Evolutionary conservation across 2,797 vertebrate species (phyloP), one percentile per base, ranked within the genome.

Genomic region (Moxostoma hubbsi): DNA sequence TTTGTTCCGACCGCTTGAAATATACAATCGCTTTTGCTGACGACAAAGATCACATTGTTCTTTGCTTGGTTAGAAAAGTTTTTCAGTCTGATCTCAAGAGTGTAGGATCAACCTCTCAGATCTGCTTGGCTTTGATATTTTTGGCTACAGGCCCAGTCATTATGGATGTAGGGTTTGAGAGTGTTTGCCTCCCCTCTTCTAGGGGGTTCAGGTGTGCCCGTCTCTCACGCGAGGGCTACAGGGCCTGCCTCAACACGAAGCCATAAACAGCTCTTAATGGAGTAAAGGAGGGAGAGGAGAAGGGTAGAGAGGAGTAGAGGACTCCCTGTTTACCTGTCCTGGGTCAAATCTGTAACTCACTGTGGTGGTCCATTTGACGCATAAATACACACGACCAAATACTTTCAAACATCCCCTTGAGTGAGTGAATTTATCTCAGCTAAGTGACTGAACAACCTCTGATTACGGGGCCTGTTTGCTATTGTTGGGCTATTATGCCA

Each of bases 81-180:
- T 54, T 78, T 76, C 62, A 75, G 70, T 65, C 58, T 81, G 24
- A 51, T 76, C 59, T 67, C 59, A 36, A 47, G 11, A 64, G 64
- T 81, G 75, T 82, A 81, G 83, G 88, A 86, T 87, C 82, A 85
- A 87, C 57, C 79, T 81, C 75, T 84, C 80, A 81, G 72, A 36
- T 84, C 81, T 87, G 46, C 54, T 82, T 79, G 54, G 77, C 86
- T 91, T 90, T 89, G 87, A 89, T 86, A 83, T 50, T 75, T 62
- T 70, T 93, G 92, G 92, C 84, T 53, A 5, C 0, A 51, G 46
- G 85, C 90, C 86, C 89, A 84, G 81, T 81, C 72, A 62, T 87
- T 85, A 75, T 77, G 79, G 57, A 78, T 84, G 54, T 69, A 24
- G 59, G 81, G 61, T 55, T 73, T 65, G 68, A 70, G 53, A 50